A percentile compares a stretch with the other conserved stretches of the same genome.
These are phyloP conservation scores for Lepus townsendii DNA, from an alignment of 2,797 vertebrate species.

Conservation along the genomic window DNA sequence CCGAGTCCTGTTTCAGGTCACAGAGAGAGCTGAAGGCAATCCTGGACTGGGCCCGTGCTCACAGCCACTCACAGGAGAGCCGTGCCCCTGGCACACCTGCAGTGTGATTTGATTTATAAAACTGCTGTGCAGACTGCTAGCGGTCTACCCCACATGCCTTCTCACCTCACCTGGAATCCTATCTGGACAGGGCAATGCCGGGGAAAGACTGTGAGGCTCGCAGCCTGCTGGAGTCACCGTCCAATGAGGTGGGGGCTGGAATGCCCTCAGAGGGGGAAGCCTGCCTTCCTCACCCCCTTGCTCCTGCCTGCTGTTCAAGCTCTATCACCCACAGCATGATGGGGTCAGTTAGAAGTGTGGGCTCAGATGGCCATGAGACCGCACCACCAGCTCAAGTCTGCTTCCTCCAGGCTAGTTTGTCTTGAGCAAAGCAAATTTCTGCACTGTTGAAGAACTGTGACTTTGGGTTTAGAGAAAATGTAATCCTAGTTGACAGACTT, in stretches of 20 bases:
- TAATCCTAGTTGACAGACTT: not conserved
- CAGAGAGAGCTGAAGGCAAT: fast-evolving
- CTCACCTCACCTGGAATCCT: not conserved
- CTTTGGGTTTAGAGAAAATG: not conserved
- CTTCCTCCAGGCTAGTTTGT: not conserved
- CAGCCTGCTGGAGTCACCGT: fast-evolving
- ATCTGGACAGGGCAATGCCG: not conserved
- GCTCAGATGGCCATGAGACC: fast-evolving
- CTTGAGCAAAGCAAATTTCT: not conserved
- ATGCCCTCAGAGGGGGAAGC: not conserved
- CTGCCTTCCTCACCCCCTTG: not conserved
- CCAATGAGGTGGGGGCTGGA: fast-evolving
- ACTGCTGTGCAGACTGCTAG: not conserved
- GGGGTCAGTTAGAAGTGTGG: too few relatives aligned
- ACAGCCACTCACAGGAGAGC: not conserved
- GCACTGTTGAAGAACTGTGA: too few relatives aligned
- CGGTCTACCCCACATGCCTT: fast-evolving
- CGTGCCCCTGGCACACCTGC: not conserved
- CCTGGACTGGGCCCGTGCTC: fast-evolving
- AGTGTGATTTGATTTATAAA: not conserved
- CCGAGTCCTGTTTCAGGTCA: fast-evolving
- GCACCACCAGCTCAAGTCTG: not conserved
- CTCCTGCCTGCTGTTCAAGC: not conserved
- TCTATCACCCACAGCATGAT: not conserved
- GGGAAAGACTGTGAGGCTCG: fast-evolving